Base-by-base conservation (phyloP, 2,113 vertebrate species). In the Aptenodytes patagonicus region DNA sequence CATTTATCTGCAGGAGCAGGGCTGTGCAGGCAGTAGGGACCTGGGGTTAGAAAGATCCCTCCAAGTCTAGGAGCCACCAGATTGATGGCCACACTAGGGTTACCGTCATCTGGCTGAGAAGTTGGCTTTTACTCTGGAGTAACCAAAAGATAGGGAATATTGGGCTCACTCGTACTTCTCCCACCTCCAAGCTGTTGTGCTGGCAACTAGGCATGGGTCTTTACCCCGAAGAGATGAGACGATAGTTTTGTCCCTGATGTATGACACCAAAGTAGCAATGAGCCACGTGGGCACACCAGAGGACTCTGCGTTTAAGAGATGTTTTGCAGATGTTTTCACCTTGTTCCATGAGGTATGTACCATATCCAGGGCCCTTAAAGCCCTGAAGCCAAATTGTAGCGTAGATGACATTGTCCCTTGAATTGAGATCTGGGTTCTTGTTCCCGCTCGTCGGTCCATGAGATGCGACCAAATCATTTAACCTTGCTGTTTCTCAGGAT, bases 381-480 rank as follows among this genome's bases (percentile, higher is more conserved):
- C 34, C n/a, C n/a, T 61, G 51, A 55, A 69, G 18, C 9, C 17
- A 31, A n/a, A 42, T 17, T 32, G 34, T 18, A 18, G 49, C 1
- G 0, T 16, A 58, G 34, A 22, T 38, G 10, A 10, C 2, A 10
- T 40, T 46, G 40, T 47, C 7, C 34, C 12, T 78, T 52, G 34
- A 82, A 68, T 32, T 19, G 42, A 52, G 28, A 14, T 61, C 7
- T 42, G 25, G 21, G 9, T 73, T 84, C 57, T 77, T 46, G 31
- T 54, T n/a, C 25, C 8, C 0, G 0, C 8, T 34, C 17, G 5
- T 36, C 1, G 1, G 7, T 17, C 44, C 34, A 11, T 11, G 36
- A 52, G 44, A 36, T 31, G 3, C 31, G 61, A 69, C 13, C 11
- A 52, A 24, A 11, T 22, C 2, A 24, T 55, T 52, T 32, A n/a